phyloP scores from a whole-genome alignment of 2,797 vertebrate genomes.

The Anisognathus igniventris region DNA sequence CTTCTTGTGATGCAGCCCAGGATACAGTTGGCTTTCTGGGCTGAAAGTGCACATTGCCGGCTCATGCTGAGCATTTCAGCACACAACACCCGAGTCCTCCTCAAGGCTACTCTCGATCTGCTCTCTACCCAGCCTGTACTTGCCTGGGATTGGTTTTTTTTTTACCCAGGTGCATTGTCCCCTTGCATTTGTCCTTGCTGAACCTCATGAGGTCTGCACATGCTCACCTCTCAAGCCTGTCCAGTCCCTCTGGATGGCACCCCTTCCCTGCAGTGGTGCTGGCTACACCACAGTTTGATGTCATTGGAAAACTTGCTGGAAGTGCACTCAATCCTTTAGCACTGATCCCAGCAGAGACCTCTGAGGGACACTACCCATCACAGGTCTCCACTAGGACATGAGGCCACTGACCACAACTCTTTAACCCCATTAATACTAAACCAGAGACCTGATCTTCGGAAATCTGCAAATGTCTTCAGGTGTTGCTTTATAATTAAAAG shows the following conservation, averaged over 20 bases:
- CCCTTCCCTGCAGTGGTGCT: not conserved
- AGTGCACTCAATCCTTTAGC: not conserved
- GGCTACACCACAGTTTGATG: not conserved
- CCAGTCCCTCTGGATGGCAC: not conserved
- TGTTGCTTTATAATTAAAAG: not conserved
- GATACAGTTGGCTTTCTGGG: not conserved
- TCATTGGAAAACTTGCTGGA: not conserved
- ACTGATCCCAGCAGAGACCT: not conserved
- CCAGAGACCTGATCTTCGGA: not conserved
- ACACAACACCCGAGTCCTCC: rapidly evolving
- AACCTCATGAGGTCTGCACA: not conserved
- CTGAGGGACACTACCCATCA: not conserved
- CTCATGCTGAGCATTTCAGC: not conserved
- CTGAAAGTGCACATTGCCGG: not conserved
- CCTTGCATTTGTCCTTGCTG: not conserved
- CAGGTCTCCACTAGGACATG: not conserved
- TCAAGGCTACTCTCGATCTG: rapidly evolving
- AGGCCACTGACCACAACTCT: not conserved
- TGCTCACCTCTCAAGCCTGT: not conserved
- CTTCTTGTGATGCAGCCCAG: not conserved
- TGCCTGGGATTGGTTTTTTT: too few relatives aligned
- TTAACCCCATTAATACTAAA: not conserved
- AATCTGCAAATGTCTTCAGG: not conserved
- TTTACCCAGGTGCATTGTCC: not conserved
- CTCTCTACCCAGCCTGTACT: not conserved